These are phyloP conservation scores for Chironomus riparius DNA, from an alignment of 2,888 invertebrate species.

Conservation along the genomic window DNA sequence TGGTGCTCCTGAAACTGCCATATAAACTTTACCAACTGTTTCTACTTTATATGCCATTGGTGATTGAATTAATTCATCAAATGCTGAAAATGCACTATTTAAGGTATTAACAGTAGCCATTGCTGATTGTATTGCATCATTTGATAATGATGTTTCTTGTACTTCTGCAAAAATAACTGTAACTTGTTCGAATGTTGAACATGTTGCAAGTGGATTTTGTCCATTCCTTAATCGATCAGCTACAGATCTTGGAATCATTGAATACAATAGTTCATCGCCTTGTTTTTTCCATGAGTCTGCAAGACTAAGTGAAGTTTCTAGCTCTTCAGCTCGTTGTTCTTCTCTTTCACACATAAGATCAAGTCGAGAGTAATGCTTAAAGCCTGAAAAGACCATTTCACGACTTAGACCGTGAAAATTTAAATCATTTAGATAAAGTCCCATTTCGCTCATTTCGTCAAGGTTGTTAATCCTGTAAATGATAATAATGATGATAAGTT, in stretches of 20 bases:
- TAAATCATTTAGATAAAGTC: conserved; percentile 70
- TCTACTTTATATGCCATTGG: conserved; percentile 89
- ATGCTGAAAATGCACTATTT: conserved; percentile 76
- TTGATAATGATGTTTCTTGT: conserved; percentile 50
- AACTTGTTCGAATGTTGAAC: conserved; percentile 54
- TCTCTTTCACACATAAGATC: conserved; percentile 76
- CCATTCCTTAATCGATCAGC: conserved; percentile 72
- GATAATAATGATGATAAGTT: not conserved
- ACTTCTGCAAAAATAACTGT: conserved; percentile 41
- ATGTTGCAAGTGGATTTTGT: conserved; percentile 65
- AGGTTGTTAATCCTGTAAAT: conserved; percentile 67
- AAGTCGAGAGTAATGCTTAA: conserved; percentile 42
- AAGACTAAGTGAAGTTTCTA: conserved; percentile 67
- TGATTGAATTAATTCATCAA: conserved; percentile 73
- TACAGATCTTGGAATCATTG: conserved; percentile 83
- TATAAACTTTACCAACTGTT: conserved; percentile 86
- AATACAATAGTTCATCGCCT: conserved; percentile 70
- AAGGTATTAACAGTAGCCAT: conserved; percentile 67
- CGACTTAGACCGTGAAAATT: conserved; percentile 77
- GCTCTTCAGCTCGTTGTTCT: conserved; percentile 65
- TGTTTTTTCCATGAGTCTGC: conserved; percentile 77
- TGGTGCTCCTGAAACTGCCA: conserved; percentile 85
- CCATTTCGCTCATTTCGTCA: conserved; percentile 70
- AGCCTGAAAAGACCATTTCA: conserved; percentile 69
- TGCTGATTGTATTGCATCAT: conserved; percentile 50